These are phyloP conservation scores for Pogonomyrmex barbatus DNA, from an alignment of 1,140 invertebrate species.

Conservation along the genomic window DNA sequence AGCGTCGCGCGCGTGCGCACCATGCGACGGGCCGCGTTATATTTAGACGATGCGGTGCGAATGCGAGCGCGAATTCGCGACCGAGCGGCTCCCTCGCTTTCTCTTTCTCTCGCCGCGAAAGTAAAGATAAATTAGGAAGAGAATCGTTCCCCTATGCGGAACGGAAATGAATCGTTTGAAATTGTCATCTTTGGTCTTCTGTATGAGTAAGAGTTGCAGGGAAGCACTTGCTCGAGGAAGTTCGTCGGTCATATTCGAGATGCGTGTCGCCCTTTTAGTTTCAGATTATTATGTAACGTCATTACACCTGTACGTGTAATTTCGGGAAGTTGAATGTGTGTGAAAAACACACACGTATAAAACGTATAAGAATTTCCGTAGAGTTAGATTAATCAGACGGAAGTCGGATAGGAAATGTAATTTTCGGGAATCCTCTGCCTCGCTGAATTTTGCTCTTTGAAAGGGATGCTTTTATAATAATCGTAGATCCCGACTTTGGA, in stretches of 20 bases:
- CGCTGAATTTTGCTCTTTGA: neutral
- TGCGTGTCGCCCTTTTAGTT: neutral
- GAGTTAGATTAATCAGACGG: neutral
- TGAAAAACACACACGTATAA: neutral
- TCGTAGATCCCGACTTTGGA: slow-evolving; percentile 10
- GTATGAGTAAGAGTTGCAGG: slow-evolving; percentile 44
- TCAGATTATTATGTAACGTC: slow-evolving; percentile 29
- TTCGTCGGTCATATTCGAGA: neutral
- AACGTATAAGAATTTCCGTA: neutral
- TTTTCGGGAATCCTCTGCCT: neutral
- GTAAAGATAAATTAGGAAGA: slow-evolving; percentile 23
- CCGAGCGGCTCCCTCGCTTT: neutral
- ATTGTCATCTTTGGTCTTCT: slow-evolving; percentile 82
- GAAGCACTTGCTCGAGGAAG: neutral
- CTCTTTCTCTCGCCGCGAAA: neutral
- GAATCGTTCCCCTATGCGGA: slow-evolving; percentile 19
- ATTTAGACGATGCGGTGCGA: slow-evolving; percentile 40
- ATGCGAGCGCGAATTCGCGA: slow-evolving; percentile 22
- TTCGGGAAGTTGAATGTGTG: neutral
- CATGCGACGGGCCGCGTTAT: slow-evolving; percentile 17
- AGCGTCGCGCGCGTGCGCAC: slow-evolving; percentile 1
- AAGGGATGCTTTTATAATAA: neutral
- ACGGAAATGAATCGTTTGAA: slow-evolving; percentile 85
- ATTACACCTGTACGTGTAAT: neutral
- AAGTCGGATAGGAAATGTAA: neutral